These are phyloP conservation scores for Mastacembelus armatus DNA, from an alignment of 2,797 vertebrate species.

Conservation along the genomic window DNA sequence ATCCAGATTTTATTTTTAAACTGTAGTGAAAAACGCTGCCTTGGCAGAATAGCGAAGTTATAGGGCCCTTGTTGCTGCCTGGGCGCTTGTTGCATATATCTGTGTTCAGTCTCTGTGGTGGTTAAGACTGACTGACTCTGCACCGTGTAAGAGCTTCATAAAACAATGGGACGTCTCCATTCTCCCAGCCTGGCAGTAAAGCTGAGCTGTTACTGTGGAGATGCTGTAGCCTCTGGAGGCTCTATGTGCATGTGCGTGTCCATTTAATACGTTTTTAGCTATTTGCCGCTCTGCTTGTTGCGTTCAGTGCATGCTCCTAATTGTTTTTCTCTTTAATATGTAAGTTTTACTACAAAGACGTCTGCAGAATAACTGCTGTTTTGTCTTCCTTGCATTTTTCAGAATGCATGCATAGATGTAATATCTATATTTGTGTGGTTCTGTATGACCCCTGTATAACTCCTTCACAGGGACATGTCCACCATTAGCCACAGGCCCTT, in stretches of 20 bases:
- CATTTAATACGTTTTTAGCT: not conserved
- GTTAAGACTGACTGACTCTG: slow-evolving; percentile 6
- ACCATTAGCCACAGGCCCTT: slow-evolving; percentile 15
- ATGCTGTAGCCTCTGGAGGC: slow-evolving; percentile 15
- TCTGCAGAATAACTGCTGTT: not conserved
- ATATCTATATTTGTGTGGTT: slow-evolving; percentile 6
- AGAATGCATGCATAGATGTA: not conserved
- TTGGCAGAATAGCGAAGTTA: not conserved
- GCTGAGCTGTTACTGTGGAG: slow-evolving; percentile 45
- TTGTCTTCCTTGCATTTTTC: not conserved
- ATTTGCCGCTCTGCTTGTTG: not conserved
- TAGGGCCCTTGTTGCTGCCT: not conserved
- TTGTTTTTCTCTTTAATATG: not conserved
- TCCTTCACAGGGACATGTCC: slow-evolving; percentile 25
- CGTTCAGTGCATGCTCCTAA: not conserved
- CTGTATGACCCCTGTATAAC: slow-evolving; percentile 8
- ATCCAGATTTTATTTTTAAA: slow-evolving; percentile 18
- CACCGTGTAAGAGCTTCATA: slow-evolving; percentile 31
- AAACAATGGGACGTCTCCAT: slow-evolving; percentile 49
- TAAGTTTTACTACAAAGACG: not conserved
- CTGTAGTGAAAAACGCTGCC: not conserved
- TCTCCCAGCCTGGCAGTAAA: slow-evolving; percentile 18
- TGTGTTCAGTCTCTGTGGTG: slow-evolving; percentile 5
- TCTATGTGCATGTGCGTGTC: slow-evolving; percentile 9
- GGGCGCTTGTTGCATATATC: slow-evolving; percentile 24